These are phyloP conservation scores for Drosophila niveifrons DNA, from an alignment of 2,888 invertebrate species.

Conservation along the genomic window DNA sequence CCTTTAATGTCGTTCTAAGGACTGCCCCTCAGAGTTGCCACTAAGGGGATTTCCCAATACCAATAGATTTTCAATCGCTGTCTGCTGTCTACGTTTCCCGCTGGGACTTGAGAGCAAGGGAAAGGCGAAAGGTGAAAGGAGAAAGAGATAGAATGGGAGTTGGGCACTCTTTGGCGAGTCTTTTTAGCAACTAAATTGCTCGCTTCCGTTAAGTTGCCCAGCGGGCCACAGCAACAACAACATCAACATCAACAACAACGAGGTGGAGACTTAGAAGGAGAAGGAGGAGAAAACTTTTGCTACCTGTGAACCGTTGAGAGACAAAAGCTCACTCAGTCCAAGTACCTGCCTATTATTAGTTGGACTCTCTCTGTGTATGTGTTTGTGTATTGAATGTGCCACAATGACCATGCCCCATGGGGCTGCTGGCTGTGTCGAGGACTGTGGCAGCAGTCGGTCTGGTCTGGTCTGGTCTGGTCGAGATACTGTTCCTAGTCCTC, in stretches of 20 bases:
- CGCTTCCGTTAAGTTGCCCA: constrained; percentile 79
- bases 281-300: constrained; percentile 37
- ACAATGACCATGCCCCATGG: constrained; percentile 69
- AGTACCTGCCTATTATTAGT: constrained; percentile 64
- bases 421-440: constrained; percentile 18
- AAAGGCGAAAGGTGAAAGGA: too few relatives aligned
- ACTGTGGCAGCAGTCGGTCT: too few relatives aligned
- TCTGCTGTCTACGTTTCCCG: constrained; percentile 29
- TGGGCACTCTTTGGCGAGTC: constrained; percentile 48
- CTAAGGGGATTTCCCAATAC: neutral
- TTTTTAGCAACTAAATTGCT: constrained; percentile 79
- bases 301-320: constrained; percentile 62
- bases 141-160: too few relatives aligned
- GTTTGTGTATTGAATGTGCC: constrained; percentile 60
- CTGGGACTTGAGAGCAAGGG: constrained; percentile 31
- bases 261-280: neutral
- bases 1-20: constrained; percentile 2
- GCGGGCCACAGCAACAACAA: constrained; percentile 46
- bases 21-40: neutral
- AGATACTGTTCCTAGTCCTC: constrained; percentile 14
- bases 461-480: constrained; percentile 29
- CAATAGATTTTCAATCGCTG: constrained; percentile 56
- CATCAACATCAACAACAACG: constrained; percentile 15
- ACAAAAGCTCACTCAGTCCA: constrained; percentile 58
- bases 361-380: constrained; percentile 44